Evolutionary conservation across 2,888 invertebrate genomes (phyloP).

Genomic region (Pelosia muscerda): DNA sequence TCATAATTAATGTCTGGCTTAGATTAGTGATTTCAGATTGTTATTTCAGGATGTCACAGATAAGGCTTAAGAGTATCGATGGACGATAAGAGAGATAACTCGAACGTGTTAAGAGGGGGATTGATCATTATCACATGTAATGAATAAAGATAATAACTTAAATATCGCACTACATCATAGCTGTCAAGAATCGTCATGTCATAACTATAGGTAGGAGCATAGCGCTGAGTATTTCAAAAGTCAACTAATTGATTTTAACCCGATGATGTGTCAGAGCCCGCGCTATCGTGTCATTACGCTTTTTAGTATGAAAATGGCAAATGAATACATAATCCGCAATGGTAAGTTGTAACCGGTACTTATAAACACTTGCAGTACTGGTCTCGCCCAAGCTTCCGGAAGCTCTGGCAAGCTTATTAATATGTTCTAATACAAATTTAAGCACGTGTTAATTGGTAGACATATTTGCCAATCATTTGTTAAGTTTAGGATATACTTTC

Average conservation of each 20-base stretch:
- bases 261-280: too few relatives aligned
- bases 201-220: not conserved
- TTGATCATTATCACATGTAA: not conserved
- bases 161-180: not conserved
- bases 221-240: not conserved
- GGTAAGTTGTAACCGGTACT: too few relatives aligned
- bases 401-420: too few relatives aligned
- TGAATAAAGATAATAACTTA: slow-evolving; percentile 2
- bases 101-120: not conserved
- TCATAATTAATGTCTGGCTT: not conserved
- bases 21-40: not conserved
- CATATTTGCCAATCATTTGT: too few relatives aligned
- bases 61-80: slow-evolving; percentile 1
- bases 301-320: too few relatives aligned
- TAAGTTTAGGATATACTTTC: not conserved
- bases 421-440: too few relatives aligned
- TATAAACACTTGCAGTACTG: too few relatives aligned
- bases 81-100: not conserved
- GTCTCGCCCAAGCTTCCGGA: too few relatives aligned
- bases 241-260: too few relatives aligned
- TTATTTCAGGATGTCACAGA: not conserved
- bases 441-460: too few relatives aligned
- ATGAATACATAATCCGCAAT: too few relatives aligned
- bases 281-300: too few relatives aligned
- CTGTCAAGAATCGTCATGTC: not conserved